Percentiles rank a stretch among this genome's conserved stretches.
phyloP scores from a whole-genome alignment of 2,797 vertebrate genomes.

The Menidia menidia region DNA sequence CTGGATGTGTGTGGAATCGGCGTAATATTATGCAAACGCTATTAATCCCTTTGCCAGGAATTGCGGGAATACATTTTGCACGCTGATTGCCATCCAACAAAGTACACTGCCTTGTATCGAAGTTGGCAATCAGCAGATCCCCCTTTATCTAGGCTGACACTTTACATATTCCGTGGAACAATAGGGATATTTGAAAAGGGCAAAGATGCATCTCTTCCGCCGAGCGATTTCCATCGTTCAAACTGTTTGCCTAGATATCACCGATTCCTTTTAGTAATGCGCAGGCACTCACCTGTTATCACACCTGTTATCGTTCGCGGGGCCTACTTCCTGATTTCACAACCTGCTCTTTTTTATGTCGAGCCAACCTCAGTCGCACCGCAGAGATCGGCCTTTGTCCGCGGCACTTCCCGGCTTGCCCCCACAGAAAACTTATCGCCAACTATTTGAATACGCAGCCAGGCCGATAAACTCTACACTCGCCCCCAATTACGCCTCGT shows the following conservation, averaged over 20 bases:
- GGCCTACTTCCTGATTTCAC: conserved; percentile 65
- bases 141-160: conserved; percentile 47
- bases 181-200: conserved; percentile 49
- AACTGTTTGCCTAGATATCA: conserved; percentile 65
- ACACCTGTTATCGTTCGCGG: conserved; percentile 50
- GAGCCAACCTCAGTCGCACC: conserved; percentile 44
- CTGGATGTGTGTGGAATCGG: conserved; percentile 34
- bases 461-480: conserved; percentile 64
- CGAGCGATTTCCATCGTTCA: conserved; percentile 57
- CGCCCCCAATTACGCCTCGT: conserved; percentile 52
- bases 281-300: conserved; percentile 54
- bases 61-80: conserved; percentile 56
- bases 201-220: conserved; percentile 47
- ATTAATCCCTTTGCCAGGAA: conserved; percentile 57
- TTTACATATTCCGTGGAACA: conserved; percentile 76
- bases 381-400: conserved; percentile 66
- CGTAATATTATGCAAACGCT: conserved; percentile 50
- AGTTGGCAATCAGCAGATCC: conserved; percentile 49
- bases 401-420: conserved; percentile 42
- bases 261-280: conserved; percentile 79
- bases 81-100: conserved; percentile 70
- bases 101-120: conserved; percentile 60
- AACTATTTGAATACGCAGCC: conserved; percentile 70
- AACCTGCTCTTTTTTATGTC: conserved; percentile 53
- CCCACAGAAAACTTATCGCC: conserved; percentile 55